These are phyloP conservation scores for Syngnathus acus DNA, from an alignment of 2,797 vertebrate species.

Conservation along the genomic window DNA sequence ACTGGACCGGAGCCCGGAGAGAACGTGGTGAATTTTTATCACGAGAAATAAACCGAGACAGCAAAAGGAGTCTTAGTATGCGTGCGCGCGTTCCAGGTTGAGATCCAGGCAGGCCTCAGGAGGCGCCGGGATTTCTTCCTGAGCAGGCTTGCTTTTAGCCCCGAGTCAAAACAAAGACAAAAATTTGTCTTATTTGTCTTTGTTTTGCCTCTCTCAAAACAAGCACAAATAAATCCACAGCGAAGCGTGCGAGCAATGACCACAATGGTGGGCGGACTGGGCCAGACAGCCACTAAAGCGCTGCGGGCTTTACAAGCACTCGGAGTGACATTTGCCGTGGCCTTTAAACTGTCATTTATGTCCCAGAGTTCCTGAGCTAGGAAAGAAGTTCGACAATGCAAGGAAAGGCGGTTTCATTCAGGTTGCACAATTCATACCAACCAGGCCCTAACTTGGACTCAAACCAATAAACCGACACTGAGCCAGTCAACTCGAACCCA, in stretches of 20 bases:
- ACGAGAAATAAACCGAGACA: conserved; percentile 16
- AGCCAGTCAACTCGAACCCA: neutral
- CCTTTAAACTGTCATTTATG: conserved; percentile 38
- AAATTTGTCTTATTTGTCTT: too few species aligned
- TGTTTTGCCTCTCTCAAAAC: neutral
- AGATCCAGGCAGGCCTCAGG: conserved; percentile 23
- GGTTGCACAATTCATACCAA: too few species aligned
- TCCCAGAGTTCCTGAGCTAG: conserved; percentile 13
- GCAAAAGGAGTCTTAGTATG: neutral
- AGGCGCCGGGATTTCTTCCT: conserved; percentile 22
- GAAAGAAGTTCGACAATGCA: conserved; percentile 25
- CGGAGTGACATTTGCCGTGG: conserved; percentile 12
- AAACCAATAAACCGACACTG: neutral
- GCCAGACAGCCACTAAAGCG: neutral
- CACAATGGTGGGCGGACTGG: too few species aligned
- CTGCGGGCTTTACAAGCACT: neutral
- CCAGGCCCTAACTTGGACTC: neutral
- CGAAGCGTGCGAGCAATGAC: neutral
- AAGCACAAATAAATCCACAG: neutral
- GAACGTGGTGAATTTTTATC: conserved; percentile 17
- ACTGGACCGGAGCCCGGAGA: neutral
- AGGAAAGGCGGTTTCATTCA: too few species aligned
- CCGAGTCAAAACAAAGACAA: neutral
- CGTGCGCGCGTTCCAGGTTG: conserved; percentile 15
- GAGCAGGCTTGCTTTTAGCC: neutral